These are phyloP conservation scores for Boleophthalmus pectinirostris DNA, from an alignment of 2,113 vertebrate genomes.

Conservation along the genomic window DNA sequence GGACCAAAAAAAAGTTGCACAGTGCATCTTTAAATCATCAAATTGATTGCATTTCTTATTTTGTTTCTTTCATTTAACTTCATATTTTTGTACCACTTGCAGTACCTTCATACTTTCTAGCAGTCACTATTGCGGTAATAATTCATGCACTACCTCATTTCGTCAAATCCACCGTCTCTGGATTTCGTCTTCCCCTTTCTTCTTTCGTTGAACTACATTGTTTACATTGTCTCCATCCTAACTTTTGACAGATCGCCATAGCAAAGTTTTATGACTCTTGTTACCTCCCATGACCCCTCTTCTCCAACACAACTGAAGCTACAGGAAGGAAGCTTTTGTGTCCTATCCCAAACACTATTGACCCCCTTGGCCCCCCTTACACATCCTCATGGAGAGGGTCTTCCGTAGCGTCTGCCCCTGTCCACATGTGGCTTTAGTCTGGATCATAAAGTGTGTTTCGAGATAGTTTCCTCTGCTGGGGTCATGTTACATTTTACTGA, in stretches of 20 bases:
- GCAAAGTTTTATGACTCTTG: background rate
- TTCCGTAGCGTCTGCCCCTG: background rate
- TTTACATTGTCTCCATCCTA: background rate
- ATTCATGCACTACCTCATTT: too few species aligned
- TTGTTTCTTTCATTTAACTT: too few species aligned
- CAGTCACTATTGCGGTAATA: background rate
- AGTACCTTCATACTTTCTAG: background rate
- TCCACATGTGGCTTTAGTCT: conserved; percentile 45
- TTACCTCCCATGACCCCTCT: conserved; percentile 1
- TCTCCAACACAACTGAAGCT: background rate
- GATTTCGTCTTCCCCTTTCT: background rate
- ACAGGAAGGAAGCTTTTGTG: conserved; percentile 3
- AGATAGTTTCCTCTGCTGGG: conserved; percentile 54
- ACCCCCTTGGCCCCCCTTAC: background rate
- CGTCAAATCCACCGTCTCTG: background rate
- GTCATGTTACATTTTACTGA: conserved; percentile 53
- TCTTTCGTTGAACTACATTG: background rate
- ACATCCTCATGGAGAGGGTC: background rate
- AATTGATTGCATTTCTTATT: too few species aligned
- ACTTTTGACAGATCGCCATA: background rate
- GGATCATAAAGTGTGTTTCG: conserved; percentile 55
- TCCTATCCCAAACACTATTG: background rate
- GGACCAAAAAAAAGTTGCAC: too few species aligned
- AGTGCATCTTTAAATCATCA: too few species aligned
- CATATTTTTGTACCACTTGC: too few species aligned